These are phyloP conservation scores for Falco cherrug DNA, from an alignment of 2,797 vertebrate species.

Conservation along the genomic window DNA sequence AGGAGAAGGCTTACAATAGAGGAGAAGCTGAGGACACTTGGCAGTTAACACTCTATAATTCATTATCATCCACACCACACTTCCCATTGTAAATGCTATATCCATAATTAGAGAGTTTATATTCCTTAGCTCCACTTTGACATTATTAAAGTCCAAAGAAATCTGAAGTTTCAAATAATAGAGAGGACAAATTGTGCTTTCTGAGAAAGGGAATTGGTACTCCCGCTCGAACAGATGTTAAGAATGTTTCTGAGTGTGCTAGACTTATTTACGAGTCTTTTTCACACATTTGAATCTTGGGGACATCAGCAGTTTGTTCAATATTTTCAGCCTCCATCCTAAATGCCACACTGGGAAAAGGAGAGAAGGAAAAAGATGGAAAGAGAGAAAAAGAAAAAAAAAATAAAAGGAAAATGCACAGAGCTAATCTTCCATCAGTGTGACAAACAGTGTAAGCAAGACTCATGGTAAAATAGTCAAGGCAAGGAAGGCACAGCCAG, in stretches of 20 bases:
- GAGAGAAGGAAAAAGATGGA: not conserved
- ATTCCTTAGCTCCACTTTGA: not conserved
- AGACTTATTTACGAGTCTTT: slow-evolving; percentile 69
- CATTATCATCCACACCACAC: not conserved
- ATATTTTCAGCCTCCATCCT: slow-evolving; percentile 65
- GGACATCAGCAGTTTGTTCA: slow-evolving; percentile 67
- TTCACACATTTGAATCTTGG: slow-evolving; percentile 61
- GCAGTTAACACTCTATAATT: not conserved
- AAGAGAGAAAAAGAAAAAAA: accelerated
- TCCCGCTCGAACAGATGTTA: slow-evolving; percentile 62
- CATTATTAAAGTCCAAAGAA: slow-evolving; percentile 40
- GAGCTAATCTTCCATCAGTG: not conserved
- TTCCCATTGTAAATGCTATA: not conserved
- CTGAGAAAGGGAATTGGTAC: slow-evolving; percentile 49
- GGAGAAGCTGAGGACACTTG: not conserved
- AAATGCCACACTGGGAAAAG: slow-evolving; percentile 42
- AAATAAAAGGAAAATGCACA: not conserved
- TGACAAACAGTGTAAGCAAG: slow-evolving; percentile 31
- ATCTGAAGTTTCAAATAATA: slow-evolving; percentile 43
- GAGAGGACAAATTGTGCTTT: slow-evolving; percentile 63
- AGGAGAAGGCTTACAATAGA: not conserved
- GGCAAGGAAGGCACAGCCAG: not conserved
- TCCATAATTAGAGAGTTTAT: not conserved
- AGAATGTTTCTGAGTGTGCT: slow-evolving; percentile 64
- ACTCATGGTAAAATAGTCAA: slow-evolving; percentile 12